Evolutionary conservation across 2,113 vertebrate genomes (phyloP), one percentile per base, ranked within the genome.

Genomic region (Stegastes partitus): DNA sequence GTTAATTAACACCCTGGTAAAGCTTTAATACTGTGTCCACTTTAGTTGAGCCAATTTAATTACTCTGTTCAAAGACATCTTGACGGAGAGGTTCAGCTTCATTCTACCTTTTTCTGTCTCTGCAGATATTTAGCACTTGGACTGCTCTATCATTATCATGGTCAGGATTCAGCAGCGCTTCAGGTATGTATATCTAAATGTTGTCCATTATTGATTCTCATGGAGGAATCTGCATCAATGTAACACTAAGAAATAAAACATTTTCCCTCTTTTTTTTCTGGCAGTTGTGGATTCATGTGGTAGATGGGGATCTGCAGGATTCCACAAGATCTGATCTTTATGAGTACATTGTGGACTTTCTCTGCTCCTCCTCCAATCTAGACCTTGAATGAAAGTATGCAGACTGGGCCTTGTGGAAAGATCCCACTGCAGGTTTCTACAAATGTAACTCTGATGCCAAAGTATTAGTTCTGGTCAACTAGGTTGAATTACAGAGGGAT

Each of bases 241-340:
- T n/a, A n/a, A 63, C 55, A 2, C 45, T 34, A n/a, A 58, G 19
- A 5, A 51, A 55, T 54, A 58, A 4, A 64, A 19, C 50, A 10
- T 15, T 0, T 55, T 47, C 3, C 14, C 22, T 74, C 2, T 59
- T 19, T 16, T 11, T 81, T 74, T 22, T 5, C 12, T 56, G n/a
- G n/a, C 83, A 99, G 98, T 64, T 97, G 78, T 99, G 98, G 98
- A 95, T 97, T 68, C 96, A 94, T 66, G 96, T 99, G 16, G 97
- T 96, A 45, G 95, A 99, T 0, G 97, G 97, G 28, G 96, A 98
- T 3, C 92, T 99, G 68, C 87, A 96, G 39, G 98, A 99, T 76
- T 81, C 93, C 10, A 99, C 98, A 0, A 96, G 96, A 56, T 83
- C 98, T 15, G 98, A 98, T 91, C 96, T 99, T n/a, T 99, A 95